phyloP scores from a whole-genome alignment of 2,113 vertebrate genomes.

The Notarius lentiginosus region DNA sequence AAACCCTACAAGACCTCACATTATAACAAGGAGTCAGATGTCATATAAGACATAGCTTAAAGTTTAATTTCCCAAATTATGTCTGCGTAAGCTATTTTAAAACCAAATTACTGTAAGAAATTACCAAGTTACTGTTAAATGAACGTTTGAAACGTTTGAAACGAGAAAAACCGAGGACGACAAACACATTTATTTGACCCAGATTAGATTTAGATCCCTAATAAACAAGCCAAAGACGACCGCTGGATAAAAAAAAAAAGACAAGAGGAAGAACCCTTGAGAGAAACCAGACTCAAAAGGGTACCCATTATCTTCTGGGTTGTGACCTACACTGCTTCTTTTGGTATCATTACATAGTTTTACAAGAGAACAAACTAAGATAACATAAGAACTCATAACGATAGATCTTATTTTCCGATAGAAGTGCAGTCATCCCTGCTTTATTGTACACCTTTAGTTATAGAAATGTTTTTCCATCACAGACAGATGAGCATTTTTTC shows the following conservation, averaged over 20 bases:
- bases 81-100: background rate
- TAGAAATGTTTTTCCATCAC: background rate
- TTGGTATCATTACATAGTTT: background rate
- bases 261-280: background rate
- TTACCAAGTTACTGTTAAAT: background rate
- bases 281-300: background rate
- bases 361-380: background rate
- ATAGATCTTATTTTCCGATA: background rate
- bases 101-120: background rate
- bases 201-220: background rate
- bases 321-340: background rate
- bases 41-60: background rate
- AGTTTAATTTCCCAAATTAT: background rate
- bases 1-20: background rate
- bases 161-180: background rate
- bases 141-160: background rate
- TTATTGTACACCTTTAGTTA: background rate
- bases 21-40: background rate
- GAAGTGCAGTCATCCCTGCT: background rate
- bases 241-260: background rate
- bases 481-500: background rate
- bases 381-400: background rate
- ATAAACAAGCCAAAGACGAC: background rate
- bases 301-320: background rate
- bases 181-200: background rate